These are phyloP conservation scores for Margaritifera margaritifera DNA, from an alignment of 2,888 invertebrate species.

Conservation along the genomic window DNA sequence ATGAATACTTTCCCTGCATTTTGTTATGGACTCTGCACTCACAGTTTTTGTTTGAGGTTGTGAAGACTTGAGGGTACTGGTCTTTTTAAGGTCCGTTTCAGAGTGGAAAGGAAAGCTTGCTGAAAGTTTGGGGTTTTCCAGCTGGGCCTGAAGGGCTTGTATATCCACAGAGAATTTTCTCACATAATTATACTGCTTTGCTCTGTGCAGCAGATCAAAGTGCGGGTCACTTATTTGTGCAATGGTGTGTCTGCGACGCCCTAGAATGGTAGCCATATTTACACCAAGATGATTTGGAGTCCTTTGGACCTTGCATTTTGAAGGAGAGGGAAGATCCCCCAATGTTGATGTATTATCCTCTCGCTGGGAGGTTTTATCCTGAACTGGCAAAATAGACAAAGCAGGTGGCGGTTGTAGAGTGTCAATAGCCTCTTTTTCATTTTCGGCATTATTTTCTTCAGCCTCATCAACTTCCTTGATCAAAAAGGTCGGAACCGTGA, in stretches of 20 bases:
- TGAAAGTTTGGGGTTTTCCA: constrained; percentile 68
- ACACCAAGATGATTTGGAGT: constrained; percentile 51
- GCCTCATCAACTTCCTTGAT: constrained; percentile 46
- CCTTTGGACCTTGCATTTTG: constrained; percentile 14
- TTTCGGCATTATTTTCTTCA: constrained; percentile 35
- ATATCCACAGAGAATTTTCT: constrained; percentile 71
- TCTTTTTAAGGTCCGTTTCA: constrained; percentile 44
- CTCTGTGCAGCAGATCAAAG: constrained; percentile 46
- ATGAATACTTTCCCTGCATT: not conserved
- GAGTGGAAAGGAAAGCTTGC: constrained; percentile 56
- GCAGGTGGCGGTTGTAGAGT: constrained; percentile 4
- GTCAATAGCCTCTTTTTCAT: constrained; percentile 21
- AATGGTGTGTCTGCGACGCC: constrained; percentile 62
- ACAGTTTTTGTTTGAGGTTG: not conserved
- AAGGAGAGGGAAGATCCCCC: constrained; percentile 33
- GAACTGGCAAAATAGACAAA: constrained; percentile 31
- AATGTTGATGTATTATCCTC: constrained; percentile 36
- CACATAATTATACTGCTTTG: constrained; percentile 68
- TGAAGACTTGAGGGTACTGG: no score
- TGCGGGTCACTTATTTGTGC: constrained; percentile 61
- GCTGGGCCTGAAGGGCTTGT: constrained; percentile 68
- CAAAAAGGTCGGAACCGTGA: constrained; percentile 46
- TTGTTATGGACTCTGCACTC: constrained; percentile 8
- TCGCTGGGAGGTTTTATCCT: constrained; percentile 36
- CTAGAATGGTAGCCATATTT: constrained; percentile 61